These are phyloP conservation scores for Alloscopus bannaensis DNA, from an alignment of 2,888 invertebrate species.

Conservation along the genomic window DNA sequence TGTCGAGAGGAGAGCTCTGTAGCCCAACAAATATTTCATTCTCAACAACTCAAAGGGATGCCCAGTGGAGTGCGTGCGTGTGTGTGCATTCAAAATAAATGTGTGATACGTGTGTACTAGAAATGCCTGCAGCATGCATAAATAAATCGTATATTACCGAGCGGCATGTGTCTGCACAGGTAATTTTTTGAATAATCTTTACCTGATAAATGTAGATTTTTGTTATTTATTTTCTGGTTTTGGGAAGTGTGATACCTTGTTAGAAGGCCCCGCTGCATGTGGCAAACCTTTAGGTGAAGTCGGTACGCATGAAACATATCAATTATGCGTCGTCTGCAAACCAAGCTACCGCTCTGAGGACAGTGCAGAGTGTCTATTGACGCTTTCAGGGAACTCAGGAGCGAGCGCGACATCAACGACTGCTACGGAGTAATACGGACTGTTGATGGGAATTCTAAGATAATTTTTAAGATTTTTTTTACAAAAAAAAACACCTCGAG, in stretches of 20 bases:
- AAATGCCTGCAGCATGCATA: conserved; percentile 22
- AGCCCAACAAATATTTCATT: too few relatives aligned
- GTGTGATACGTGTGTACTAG: not conserved
- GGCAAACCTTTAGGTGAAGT: conserved; percentile 25
- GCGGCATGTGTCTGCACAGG: conserved; percentile 8
- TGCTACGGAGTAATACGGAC: too few relatives aligned
- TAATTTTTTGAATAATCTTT: conserved; percentile 21
- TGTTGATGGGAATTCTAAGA: too few relatives aligned
- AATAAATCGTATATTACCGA: conserved; percentile 30
- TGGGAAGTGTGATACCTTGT: conserved; percentile 46
- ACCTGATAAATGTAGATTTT: conserved; percentile 35
- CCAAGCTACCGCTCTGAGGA: not conserved
- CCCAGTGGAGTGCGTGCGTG: not conserved
- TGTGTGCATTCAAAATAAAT: not conserved
- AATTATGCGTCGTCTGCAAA: not conserved
- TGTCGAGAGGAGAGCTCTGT: too few relatives aligned
- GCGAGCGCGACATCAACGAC: too few relatives aligned
- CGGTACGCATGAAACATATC: conserved; percentile 21
- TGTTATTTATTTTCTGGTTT: conserved; percentile 53
- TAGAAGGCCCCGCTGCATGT: conserved; percentile 44
- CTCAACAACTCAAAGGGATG: not conserved
- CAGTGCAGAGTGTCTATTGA: not conserved
- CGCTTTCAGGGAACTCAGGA: too few relatives aligned
- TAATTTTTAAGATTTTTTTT: too few relatives aligned
- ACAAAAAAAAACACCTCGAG: too few relatives aligned